These are phyloP conservation scores for Lateolabrax maculatus DNA, from an alignment of 2,797 vertebrate species.

Conservation along the genomic window DNA sequence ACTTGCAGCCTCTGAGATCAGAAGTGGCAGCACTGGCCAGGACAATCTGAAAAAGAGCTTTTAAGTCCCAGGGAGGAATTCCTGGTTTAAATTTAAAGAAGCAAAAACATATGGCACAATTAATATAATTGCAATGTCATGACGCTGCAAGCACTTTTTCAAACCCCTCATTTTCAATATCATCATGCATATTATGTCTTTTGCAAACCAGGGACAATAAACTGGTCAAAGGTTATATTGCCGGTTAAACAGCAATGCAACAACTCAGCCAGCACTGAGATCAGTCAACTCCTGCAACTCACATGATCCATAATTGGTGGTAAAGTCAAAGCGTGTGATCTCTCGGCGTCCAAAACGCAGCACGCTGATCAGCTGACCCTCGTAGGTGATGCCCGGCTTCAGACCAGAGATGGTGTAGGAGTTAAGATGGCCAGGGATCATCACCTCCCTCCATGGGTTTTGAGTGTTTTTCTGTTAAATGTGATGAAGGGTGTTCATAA, in stretches of 20 bases:
- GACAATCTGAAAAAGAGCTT: neutral
- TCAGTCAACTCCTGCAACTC: conserved; percentile 63
- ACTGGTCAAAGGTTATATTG: neutral
- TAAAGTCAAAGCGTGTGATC: conserved; percentile 96
- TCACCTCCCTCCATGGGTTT: conserved; percentile 90
- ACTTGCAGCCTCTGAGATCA: conserved; percentile 21
- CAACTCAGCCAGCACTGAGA: neutral
- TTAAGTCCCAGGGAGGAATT: conserved; percentile 4
- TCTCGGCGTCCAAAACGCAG: conserved; percentile 90
- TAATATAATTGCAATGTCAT: neutral
- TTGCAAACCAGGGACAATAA: neutral
- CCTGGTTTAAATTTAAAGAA: neutral
- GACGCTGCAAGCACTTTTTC: neutral
- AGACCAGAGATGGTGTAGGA: conserved; percentile 97
- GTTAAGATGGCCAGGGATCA: conserved; percentile 93
- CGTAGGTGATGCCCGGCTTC: conserved; percentile 93
- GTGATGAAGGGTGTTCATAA: neutral
- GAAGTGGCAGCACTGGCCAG: conserved; percentile 1
- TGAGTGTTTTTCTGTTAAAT: conserved; percentile 89
- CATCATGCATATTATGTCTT: neutral
- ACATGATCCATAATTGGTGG: conserved; percentile 92
- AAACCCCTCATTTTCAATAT: neutral
- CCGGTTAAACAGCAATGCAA: accelerated
- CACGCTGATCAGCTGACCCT: conserved; percentile 96
- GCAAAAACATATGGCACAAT: neutral